phyloP scores from a whole-genome alignment of 2,113 vertebrate genomes.

The Piprites chloris region DNA sequence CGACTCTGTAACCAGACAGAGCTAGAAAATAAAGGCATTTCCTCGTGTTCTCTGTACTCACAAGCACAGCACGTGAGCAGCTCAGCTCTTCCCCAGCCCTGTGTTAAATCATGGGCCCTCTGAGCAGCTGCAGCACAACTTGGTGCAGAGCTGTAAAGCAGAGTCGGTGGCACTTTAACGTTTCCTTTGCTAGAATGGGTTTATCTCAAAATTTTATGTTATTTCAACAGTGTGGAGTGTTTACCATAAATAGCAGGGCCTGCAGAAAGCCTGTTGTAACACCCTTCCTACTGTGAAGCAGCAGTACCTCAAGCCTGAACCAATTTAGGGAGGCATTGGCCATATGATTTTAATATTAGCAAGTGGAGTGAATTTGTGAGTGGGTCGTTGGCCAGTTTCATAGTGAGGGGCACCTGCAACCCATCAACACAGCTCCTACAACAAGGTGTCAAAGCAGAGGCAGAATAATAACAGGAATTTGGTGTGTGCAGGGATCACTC shows the following conservation, averaged over 20 bases:
- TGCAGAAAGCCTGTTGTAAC: constrained; percentile 27
- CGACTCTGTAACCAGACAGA: neutral
- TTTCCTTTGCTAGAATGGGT: neutral
- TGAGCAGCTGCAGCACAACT: neutral
- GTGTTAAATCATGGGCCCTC: neutral
- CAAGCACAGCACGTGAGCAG: neutral
- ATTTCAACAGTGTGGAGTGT: constrained; percentile 39
- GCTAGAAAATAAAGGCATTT: neutral
- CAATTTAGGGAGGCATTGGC: constrained; percentile 54
- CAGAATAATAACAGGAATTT: neutral
- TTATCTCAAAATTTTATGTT: constrained; percentile 37
- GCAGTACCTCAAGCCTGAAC: constrained; percentile 52
- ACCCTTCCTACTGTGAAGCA: constrained; percentile 27
- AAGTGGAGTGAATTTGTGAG: constrained; percentile 52
- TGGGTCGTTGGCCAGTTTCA: constrained; percentile 38
- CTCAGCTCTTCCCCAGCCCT: neutral
- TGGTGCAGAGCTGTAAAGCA: neutral
- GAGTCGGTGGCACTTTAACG: neutral
- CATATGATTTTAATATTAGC: constrained; percentile 68
- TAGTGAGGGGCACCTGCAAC: constrained; percentile 49
- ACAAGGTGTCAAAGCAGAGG: constrained; percentile 50
- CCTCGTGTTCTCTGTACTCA: neutral
- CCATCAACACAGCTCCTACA: constrained; percentile 38
- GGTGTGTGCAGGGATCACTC: neutral
- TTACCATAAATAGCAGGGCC: constrained; percentile 53